Evolutionary conservation across 2,888 invertebrate genomes (phyloP).

Genomic region (Oxyteleia sp.): DNA sequence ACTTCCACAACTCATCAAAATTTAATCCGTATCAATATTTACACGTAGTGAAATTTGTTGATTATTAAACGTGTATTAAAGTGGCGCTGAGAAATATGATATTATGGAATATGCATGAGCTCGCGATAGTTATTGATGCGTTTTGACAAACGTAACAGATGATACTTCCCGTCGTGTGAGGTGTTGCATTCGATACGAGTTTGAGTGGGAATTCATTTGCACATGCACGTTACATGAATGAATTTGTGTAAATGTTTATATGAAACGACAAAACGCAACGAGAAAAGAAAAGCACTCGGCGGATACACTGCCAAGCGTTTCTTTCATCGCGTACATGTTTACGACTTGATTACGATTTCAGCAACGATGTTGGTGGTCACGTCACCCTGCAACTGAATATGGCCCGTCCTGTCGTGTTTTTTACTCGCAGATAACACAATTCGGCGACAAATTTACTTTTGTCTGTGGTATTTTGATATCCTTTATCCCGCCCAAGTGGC

Average conservation of each 20-base stretch:
- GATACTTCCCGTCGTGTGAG: slow-evolving; percentile 72
- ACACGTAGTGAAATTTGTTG: too few species aligned
- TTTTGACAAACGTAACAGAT: slow-evolving; percentile 42
- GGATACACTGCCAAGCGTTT: slow-evolving; percentile 73
- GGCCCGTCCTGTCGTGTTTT: slow-evolving; percentile 16
- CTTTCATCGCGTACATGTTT: slow-evolving; percentile 74
- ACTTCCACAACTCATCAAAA: too few species aligned
- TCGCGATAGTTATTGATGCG: slow-evolving; percentile 49
- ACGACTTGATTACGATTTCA: slow-evolving; percentile 81
- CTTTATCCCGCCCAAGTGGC: not conserved
- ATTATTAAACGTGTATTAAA: too few species aligned
- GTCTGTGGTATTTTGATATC: not conserved
- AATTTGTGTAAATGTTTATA: slow-evolving; percentile 84
- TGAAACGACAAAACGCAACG: slow-evolving; percentile 75
- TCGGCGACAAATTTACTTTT: slow-evolving; percentile 23
- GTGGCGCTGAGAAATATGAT: too few species aligned
- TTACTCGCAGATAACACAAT: slow-evolving; percentile 32
- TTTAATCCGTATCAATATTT: too few species aligned
- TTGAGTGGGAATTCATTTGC: slow-evolving; percentile 54
- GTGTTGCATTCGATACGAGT: slow-evolving; percentile 32
- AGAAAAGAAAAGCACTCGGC: slow-evolving; percentile 59
- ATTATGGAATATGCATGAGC: too few species aligned
- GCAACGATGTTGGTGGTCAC: slow-evolving; percentile 67
- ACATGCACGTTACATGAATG: slow-evolving; percentile 77
- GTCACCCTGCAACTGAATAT: slow-evolving; percentile 38